Base-by-base conservation (phyloP, 1,140 invertebrate genomes). In the Caenorhabditis tropicalis region DNA sequence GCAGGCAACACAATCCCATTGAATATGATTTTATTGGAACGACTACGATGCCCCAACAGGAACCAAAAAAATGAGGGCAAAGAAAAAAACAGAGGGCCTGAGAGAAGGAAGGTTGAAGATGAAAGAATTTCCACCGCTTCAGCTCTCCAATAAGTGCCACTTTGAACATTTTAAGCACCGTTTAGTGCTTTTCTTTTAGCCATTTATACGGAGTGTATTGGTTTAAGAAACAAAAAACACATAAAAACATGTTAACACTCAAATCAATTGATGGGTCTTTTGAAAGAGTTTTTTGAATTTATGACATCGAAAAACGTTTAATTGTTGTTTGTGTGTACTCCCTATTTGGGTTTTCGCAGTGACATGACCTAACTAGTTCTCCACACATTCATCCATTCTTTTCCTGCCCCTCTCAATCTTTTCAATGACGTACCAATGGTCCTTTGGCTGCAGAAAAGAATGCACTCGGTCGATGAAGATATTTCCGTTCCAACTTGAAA, bases 391-490 rank as follows among this genome's bases (percentile, higher is more conserved):
- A 5, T 33, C 16, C 58, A 7, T 29, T 58, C 31, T 19, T 19
- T 36, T 15, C n/a, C n/a, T 15, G 6, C n/a, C 3, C 21, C 29
- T 43, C 43, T 65, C 58, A 65, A 65, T 56, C 21, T 56, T 56
- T 24, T 51, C n/a, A 56, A 4, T 43, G 65, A 74, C 65, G 36
- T 74, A 74, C 65, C 65, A 84, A 31, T 24, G 58, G 87, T 58
- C 89, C 85, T 83, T 90, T 83, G 21, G 91, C 86, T 15, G 88
- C 90, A 12, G 88, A 79, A 43, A 90, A 80, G 19, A 90, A 51
- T 12, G 84, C 48, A 65, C 84, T 86, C 4, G 89, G 89, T 39
- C 88, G 85, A 65, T 89, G 88, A 39, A 89, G 65, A 24, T 85
- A 79, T 82, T 83, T 88, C n/a, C 82, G 84, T 46, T 86, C 74